Evolutionary conservation across 92 coral and sea anemone genomes (phyloP), one percentile per base, ranked within the genome.

Genomic region (Porites cylindrica): DNA sequence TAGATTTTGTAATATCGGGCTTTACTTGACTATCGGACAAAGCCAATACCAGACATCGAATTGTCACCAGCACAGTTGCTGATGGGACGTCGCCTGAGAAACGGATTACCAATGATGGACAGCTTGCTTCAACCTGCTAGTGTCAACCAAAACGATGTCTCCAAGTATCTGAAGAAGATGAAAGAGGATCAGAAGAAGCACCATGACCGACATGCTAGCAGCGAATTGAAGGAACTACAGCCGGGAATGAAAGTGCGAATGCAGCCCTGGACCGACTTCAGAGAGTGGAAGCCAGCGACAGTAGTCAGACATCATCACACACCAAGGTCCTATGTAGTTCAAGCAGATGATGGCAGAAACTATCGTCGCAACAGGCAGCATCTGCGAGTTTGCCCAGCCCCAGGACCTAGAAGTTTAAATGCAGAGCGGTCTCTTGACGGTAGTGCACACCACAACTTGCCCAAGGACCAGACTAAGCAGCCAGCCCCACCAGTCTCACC

Each of bases 61-160:
- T 14, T 80, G 77, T 85, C 86, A 21, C 83, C 86, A 59, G 90
- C 93, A 17, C 93, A 85, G 38, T 78, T 84, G 51, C 88, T 84
- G n/a, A 84, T 84, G 88, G 75, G 88, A 75, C 73, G 88, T 60
- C 75, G 82, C n/a, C 16, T 75, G 81, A 60, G 73, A 65, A 84
- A 75, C n/a, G 66, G 64, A n/a, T 61, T 84, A 47, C 88, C 82
- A 1, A 65, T 84, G 72, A 62, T 59, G 82, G 74, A 84, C 47
- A 38, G 47, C 47, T 38, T 38, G 47, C 47, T 38, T 38, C 6
- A 38, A 38, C 47, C 47, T 38, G 82, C 72, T n/a, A 51, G 78
- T 51, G 14, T 9, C 78, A 84, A 68, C 82, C 82, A 60, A 61
- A 53, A 75, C 16, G 71, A 59, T 24, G 61, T 84, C 77, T 54